A percentile compares a stretch with the other conserved stretches of the same genome.
These are phyloP conservation scores for Calvadosia cruxmelitensis DNA, from an alignment of 30 jellyfish, hydroid and myxozoan genomes.

Conservation along the genomic window DNA sequence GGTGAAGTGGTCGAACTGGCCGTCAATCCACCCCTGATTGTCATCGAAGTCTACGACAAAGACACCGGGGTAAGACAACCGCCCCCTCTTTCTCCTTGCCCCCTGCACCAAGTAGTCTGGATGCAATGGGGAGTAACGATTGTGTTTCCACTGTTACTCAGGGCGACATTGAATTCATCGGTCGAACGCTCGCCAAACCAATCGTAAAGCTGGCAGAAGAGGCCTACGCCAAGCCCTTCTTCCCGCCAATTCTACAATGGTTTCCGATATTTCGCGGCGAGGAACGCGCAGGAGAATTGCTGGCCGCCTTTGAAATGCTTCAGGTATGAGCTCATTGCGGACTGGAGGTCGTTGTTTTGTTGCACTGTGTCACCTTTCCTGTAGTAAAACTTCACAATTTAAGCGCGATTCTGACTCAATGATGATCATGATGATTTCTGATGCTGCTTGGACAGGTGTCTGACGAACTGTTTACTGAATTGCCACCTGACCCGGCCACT, in stretches of 20 bases:
- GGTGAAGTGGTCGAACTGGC: slow-evolving; percentile 89
- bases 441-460: slow-evolving; percentile 24
- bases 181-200: slow-evolving; percentile 87
- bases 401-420: too few species aligned
- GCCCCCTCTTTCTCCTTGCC: too few species aligned
- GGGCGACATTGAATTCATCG: slow-evolving; percentile 73
- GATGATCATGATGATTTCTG: background rate
- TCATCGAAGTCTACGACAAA: slow-evolving; percentile 70
- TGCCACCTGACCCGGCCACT: slow-evolving; percentile 70
- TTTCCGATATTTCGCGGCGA: slow-evolving; percentile 82
- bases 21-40: slow-evolving; percentile 93
- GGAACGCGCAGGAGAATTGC: slow-evolving; percentile 80
- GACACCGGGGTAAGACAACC: slow-evolving; percentile 42
- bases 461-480: slow-evolving; percentile 40
- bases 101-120: too few species aligned
- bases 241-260: slow-evolving; percentile 95
- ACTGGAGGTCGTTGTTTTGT: background rate
- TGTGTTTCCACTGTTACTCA: too few species aligned
- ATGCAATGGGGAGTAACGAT: too few species aligned
- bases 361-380: background rate
- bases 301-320: slow-evolving; percentile 94
- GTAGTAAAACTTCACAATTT: background rate
- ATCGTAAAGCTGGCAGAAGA: slow-evolving; percentile 73
- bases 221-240: slow-evolving; percentile 64
- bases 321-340: slow-evolving; percentile 37